Base-by-base conservation (phyloP, 2,888 invertebrate species). In the Tineola bisselliella region DNA sequence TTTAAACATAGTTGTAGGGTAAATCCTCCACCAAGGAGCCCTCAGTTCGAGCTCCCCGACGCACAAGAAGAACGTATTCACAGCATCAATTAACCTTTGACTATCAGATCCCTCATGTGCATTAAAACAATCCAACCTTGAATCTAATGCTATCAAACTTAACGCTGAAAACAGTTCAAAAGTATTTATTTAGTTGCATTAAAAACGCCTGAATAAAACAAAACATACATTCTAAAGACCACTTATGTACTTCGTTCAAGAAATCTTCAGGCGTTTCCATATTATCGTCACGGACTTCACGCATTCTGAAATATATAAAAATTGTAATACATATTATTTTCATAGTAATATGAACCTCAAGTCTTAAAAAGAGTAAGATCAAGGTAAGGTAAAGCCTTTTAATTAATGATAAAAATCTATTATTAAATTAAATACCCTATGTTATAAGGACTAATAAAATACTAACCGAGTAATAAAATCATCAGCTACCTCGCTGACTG, bases 171-270 rank as follows among this genome's bases (percentile, higher is more conserved):
- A 43, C 8, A 2, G 25, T 25, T 25, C 6, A 25, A 25, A 25
- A 25, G 6, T 25, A 25, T 4, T 25, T 25, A 6, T 25, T 25
- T 25, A 25, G 6, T 4, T 25, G n/a, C n/a, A n/a, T 25, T 25
- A 30, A n/a, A 59, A 18, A 25, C 25, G 25, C 25, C 25, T 25
- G 25, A 25, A 25, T 25, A 25, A 25, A 57, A 65, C 38, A 6
- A 38, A 8, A 87, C 90, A 89, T 78, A 92, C 94, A 93, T 84
- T 94, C 94, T 56, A 94, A 77, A 1, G 93, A 92, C 94, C 94
- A 94, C 73, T 93, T 92, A 70, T 92, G 91, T 30, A 93, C 88
- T 79, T 93, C 92, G 64, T 91, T 91, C 57, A 91, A 74, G 69
- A 93, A 92, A 72, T 93, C 88, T 0, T 80, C 79, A 0, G 91